Conservation (phyloP, 2,797 vertebrate species). For the Garrulus glandarius region DNA sequence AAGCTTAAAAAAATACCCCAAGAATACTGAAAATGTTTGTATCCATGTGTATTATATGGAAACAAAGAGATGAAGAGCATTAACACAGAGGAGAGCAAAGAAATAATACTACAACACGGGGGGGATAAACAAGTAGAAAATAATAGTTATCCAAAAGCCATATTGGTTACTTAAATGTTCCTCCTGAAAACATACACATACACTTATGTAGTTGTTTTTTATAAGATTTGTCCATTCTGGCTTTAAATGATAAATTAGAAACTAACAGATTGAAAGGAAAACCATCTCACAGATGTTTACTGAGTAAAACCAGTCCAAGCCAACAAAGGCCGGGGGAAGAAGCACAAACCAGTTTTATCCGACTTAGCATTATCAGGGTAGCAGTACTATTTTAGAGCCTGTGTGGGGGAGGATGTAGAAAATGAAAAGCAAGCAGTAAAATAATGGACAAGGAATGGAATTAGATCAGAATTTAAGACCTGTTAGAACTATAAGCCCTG, state of each 20-base stretch:
- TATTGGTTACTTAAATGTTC: background rate
- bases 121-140: background rate
- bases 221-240: background rate
- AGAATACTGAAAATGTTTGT: background rate
- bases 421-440: slow-evolving; percentile 62
- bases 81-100: background rate
- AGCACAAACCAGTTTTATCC: slow-evolving; percentile 25
- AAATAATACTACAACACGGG: background rate
- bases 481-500: slow-evolving; percentile 15
- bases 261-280: background rate
- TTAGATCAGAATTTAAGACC: slow-evolving; percentile 48
- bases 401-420: slow-evolving; percentile 23
- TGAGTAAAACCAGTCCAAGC: background rate
- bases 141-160: background rate
- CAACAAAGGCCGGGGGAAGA: background rate
- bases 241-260: background rate
- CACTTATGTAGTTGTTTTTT: background rate
- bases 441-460: slow-evolving; percentile 54
- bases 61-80: background rate
- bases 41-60: background rate
- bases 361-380: slow-evolving; percentile 25
- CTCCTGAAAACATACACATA: background rate
- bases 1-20: background rate
- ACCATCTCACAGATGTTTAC: background rate
- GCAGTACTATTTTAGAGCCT: slow-evolving; percentile 18